These are phyloP conservation scores for Melanotaenia maccullochi DNA, from an alignment of 2,797 vertebrate genomes.

Conservation along the genomic window DNA sequence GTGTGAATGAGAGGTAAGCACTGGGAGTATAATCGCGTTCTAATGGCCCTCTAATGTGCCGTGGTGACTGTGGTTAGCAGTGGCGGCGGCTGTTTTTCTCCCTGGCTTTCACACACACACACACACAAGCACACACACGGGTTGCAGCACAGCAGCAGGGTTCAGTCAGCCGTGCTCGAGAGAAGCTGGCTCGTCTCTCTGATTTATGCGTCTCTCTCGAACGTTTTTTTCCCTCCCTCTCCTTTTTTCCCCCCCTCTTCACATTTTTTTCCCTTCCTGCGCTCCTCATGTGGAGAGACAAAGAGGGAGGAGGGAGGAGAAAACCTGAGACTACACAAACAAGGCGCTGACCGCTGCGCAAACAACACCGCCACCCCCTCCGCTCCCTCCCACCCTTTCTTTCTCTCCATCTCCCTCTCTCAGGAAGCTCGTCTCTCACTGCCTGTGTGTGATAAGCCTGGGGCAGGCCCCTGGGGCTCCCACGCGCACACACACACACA, in stretches of 20 bases:
- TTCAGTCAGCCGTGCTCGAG: slow-evolving; percentile 81
- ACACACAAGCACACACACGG: slow-evolving; percentile 17
- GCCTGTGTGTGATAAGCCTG: slow-evolving; percentile 85
- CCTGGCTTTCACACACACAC: slow-evolving; percentile 27
- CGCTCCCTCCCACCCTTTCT: slow-evolving; percentile 3
- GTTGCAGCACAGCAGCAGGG: slow-evolving; percentile 74
- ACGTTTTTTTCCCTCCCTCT: slow-evolving; percentile 61
- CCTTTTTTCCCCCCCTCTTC: slow-evolving; percentile 48
- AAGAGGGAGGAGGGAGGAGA: slow-evolving; percentile 60
- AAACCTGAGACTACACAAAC: slow-evolving; percentile 83
- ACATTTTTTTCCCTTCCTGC: slow-evolving; percentile 63
- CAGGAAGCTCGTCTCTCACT: slow-evolving; percentile 84
- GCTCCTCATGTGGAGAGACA: slow-evolving; percentile 67
- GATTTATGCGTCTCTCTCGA: slow-evolving; percentile 82
- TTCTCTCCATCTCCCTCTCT: slow-evolving; percentile 50
- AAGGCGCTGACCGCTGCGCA: slow-evolving; percentile 81
- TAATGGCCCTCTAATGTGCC: slow-evolving; percentile 84
- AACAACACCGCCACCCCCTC: slow-evolving; percentile 66
- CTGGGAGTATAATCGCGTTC: slow-evolving; percentile 83
- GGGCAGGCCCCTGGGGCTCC: slow-evolving; percentile 80
- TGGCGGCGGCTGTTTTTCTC: slow-evolving; percentile 77
- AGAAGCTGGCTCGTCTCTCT: slow-evolving; percentile 81
- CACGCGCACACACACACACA: slow-evolving; percentile 45
- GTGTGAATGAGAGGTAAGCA: slow-evolving; percentile 82
- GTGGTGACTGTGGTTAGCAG: slow-evolving; percentile 83